These are phyloP conservation scores for Calcarius ornatus DNA, from an alignment of 2,113 vertebrate genomes.

Conservation along the genomic window DNA sequence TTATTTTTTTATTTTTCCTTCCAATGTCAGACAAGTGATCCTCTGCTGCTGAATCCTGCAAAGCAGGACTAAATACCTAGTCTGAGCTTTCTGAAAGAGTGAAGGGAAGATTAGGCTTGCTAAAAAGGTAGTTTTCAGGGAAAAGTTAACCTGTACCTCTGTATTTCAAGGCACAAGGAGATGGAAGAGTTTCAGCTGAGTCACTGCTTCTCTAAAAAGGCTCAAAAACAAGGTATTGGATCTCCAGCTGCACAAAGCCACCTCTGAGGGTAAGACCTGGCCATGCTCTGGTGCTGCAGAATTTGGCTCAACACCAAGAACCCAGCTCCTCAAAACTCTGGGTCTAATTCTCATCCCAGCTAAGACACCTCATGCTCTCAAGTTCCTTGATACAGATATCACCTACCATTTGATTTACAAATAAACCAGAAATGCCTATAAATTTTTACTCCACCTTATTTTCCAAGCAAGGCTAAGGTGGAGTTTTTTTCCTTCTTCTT, in stretches of 20 bases:
- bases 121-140: background rate
- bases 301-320: background rate
- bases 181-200: background rate
- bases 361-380: background rate
- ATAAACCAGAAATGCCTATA: background rate
- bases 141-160: background rate
- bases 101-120: background rate
- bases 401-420: background rate
- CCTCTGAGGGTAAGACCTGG: background rate
- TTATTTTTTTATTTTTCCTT: background rate
- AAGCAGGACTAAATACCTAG: background rate
- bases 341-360: background rate
- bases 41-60: background rate
- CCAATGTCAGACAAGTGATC: background rate
- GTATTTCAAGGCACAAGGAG: background rate
- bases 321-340: background rate
- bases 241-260: background rate
- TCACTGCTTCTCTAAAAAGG: background rate
- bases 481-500: fast-evolving
- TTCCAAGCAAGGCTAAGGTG: background rate
- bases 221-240: background rate
- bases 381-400: background rate
- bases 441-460: background rate
- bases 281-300: background rate
- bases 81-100: background rate